These are phyloP conservation scores for Polypterus bichir DNA, from an alignment of 2,113 vertebrate species.

Conservation along the genomic window DNA sequence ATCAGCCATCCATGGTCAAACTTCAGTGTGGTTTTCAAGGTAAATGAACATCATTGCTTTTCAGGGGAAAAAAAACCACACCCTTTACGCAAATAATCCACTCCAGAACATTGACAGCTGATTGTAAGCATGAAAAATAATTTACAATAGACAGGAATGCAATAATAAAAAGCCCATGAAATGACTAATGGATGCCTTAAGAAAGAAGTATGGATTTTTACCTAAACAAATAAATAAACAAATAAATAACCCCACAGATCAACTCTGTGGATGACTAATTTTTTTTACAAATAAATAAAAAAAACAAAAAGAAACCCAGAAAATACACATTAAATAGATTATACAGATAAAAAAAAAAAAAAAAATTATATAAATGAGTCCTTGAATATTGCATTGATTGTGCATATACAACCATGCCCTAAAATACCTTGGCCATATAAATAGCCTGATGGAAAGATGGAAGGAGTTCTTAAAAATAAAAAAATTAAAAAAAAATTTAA, in stretches of 20 bases:
- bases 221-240: constrained; percentile 78
- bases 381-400: constrained; percentile 93
- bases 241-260: constrained; percentile 89
- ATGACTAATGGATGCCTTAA: constrained; percentile 59
- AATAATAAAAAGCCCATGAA: constrained; percentile 61
- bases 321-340: constrained; percentile 50
- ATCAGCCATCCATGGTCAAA: constrained; percentile 19
- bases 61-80: constrained; percentile 68
- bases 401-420: constrained; percentile 72
- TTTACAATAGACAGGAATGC: constrained; percentile 16
- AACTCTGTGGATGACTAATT: constrained; percentile 59
- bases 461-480: constrained; percentile 5
- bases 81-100: constrained; percentile 57
- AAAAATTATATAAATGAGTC: constrained; percentile 38
- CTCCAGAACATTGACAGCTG: constrained; percentile 32
- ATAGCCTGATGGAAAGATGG: constrained; percentile 59
- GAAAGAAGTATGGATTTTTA: constrained; percentile 36
- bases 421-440: constrained; percentile 40
- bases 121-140: constrained; percentile 5
- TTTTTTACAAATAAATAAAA: constrained; percentile 79
- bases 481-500: too few relatives aligned
- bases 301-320: constrained; percentile 52
- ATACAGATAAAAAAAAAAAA: constrained; percentile 56
- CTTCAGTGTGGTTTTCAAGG: constrained; percentile 22
- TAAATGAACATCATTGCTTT: constrained; percentile 52